Conservation (phyloP, 2,888 invertebrate genomes). For the Gastrophysa polygoni region DNA sequence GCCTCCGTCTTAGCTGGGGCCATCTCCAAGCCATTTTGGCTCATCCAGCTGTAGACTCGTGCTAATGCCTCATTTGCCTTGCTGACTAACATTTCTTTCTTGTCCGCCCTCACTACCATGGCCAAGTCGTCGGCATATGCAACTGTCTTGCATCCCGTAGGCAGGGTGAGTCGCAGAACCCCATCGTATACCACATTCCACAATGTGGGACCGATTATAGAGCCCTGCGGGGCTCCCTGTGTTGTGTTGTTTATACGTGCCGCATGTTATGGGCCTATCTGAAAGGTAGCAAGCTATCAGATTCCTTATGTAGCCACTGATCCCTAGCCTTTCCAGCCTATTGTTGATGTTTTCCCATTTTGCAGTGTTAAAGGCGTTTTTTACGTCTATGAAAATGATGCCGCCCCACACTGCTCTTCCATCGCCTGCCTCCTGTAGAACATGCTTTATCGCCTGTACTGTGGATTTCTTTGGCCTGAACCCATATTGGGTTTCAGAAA, state of each 20-base stretch:
- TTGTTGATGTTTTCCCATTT: background rate
- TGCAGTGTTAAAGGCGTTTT: background rate
- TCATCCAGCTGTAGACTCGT: constrained; percentile 6
- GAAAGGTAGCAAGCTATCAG: background rate
- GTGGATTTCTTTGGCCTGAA: too few species aligned
- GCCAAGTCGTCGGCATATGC: constrained; percentile 2
- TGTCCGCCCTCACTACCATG: background rate
- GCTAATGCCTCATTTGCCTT: background rate
- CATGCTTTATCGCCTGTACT: too few species aligned
- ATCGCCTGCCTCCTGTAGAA: too few species aligned
- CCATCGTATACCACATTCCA: background rate
- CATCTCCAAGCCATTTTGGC: background rate
- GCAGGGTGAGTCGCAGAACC: background rate
- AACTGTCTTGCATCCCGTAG: background rate
- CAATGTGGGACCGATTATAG: background rate
- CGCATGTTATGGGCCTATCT: background rate
- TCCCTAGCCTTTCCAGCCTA: background rate
- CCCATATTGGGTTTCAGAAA: too few species aligned
- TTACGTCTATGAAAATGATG: too few species aligned
- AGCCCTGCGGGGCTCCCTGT: background rate
- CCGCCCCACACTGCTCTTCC: too few species aligned
- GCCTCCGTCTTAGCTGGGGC: constrained; percentile 19
- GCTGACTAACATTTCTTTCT: background rate
- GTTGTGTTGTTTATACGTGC: background rate
- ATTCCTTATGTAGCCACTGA: background rate